Conservation (phyloP, 2,113 vertebrate genomes). For the Asarcornis scutulata region DNA sequence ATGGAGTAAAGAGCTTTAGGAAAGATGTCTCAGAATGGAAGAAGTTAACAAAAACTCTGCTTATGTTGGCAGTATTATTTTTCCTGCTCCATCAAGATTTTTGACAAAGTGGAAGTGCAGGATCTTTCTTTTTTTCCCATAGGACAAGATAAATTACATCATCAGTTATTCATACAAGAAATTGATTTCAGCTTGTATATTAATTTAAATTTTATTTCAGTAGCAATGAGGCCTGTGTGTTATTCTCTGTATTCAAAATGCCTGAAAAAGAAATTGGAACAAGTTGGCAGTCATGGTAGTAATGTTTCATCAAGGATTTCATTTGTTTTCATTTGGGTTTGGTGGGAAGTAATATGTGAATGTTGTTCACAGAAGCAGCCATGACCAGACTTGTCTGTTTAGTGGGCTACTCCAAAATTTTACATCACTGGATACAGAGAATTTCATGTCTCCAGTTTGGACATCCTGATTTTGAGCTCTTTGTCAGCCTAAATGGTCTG, state of each 20-base stretch:
- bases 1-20: background rate
- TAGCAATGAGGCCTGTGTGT: slow-evolving; percentile 41
- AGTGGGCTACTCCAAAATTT: background rate
- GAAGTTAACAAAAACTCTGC: background rate
- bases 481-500: background rate
- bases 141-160: background rate
- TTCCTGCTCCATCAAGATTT: background rate
- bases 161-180: slow-evolving; percentile 20
- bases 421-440: background rate
- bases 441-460: background rate
- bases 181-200: slow-evolving; percentile 33
- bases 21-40: background rate
- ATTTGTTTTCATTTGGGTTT: background rate
- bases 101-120: background rate
- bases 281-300: background rate
- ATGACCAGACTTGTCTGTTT: background rate
- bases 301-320: background rate
- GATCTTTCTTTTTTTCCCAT: background rate
- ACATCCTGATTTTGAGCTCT: background rate
- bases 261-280: slow-evolving; percentile 55
- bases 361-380: background rate
- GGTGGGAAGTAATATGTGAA: background rate
- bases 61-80: background rate
- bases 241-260: slow-evolving; percentile 64
- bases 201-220: slow-evolving; percentile 54